These are phyloP conservation scores for Eledona agricola DNA, from an alignment of 2,888 invertebrate genomes.

Conservation along the genomic window DNA sequence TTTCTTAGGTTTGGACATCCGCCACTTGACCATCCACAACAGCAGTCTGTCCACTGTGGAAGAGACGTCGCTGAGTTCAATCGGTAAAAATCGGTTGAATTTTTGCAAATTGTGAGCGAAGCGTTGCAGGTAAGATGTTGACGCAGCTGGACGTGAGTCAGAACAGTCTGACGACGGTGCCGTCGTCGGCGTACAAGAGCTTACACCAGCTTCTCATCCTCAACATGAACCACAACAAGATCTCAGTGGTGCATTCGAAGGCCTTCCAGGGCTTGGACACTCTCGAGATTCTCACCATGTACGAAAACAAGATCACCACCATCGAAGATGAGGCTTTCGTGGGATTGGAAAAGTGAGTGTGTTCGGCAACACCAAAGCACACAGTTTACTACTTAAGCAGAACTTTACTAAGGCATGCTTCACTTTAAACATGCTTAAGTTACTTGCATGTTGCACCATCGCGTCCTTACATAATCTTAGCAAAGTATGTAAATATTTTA, in stretches of 20 bases:
- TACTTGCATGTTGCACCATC: too few relatives aligned
- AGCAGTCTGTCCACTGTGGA: conserved; percentile 88
- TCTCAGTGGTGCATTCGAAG: conserved; percentile 78
- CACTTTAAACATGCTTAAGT: too few relatives aligned
- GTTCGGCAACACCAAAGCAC: too few relatives aligned
- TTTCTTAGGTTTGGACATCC: conserved; percentile 86
- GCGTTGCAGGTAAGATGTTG: conserved; percentile 76
- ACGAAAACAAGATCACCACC: conserved; percentile 83
- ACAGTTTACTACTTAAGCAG: too few relatives aligned
- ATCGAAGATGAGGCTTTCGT: conserved; percentile 86
- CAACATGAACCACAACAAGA: conserved; percentile 89
- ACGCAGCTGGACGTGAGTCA: conserved; percentile 90
- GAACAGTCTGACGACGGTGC: conserved; percentile 82
- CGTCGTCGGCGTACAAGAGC: conserved; percentile 80
- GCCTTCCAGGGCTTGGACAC: conserved; percentile 90
- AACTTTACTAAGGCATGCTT: too few relatives aligned
- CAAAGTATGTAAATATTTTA: too few relatives aligned
- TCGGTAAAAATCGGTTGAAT: conserved; percentile 68
- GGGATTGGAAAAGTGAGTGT: conserved; percentile 84
- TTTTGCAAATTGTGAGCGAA: neutral
- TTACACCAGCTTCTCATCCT: conserved; percentile 85
- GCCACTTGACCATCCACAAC: conserved; percentile 88
- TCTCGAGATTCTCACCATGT: conserved; percentile 84
- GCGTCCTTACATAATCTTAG: too few relatives aligned
- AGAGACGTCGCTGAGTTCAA: conserved; percentile 85